Conservation (phyloP, 2,888 invertebrate genomes). For the Eristalis tenax region DNA sequence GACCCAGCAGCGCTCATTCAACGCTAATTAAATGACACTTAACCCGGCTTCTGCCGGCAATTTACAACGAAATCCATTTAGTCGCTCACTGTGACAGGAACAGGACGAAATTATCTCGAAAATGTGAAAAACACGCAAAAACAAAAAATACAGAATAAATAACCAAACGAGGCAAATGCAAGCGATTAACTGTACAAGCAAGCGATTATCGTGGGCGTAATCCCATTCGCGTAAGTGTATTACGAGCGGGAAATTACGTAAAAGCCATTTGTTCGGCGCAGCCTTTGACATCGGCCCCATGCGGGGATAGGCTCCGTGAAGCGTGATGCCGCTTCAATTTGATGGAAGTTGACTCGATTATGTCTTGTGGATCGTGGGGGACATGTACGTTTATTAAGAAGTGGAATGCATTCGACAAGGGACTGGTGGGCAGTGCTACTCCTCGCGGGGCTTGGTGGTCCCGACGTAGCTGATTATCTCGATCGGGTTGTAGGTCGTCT, state of each 20-base stretch:
- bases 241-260: conserved; percentile 32
- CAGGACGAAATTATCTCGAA: neutral
- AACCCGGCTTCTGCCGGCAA: conserved; percentile 6
- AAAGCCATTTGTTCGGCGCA: conserved; percentile 31
- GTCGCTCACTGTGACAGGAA: conserved; percentile 5
- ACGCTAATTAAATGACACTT: conserved; percentile 19
- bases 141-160: neutral
- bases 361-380: neutral
- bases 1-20: neutral
- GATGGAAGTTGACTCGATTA: conserved; percentile 23
- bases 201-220: conserved; percentile 21
- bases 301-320: neutral
- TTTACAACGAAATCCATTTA: conserved; percentile 13
- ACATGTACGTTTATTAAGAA: neutral
- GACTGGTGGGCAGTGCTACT: neutral
- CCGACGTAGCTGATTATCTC: conserved; percentile 59
- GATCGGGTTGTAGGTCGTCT: conserved; percentile 26
- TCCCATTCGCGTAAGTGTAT: conserved; percentile 22
- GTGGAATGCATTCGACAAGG: too few species aligned
- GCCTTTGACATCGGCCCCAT: neutral
- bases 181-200: conserved; percentile 23
- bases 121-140: neutral
- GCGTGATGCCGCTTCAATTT: neutral
- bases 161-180: neutral
- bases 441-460: conserved; percentile 42